These are phyloP conservation scores for Drosophila helvetica DNA, from an alignment of 2,888 invertebrate species.

Conservation along the genomic window DNA sequence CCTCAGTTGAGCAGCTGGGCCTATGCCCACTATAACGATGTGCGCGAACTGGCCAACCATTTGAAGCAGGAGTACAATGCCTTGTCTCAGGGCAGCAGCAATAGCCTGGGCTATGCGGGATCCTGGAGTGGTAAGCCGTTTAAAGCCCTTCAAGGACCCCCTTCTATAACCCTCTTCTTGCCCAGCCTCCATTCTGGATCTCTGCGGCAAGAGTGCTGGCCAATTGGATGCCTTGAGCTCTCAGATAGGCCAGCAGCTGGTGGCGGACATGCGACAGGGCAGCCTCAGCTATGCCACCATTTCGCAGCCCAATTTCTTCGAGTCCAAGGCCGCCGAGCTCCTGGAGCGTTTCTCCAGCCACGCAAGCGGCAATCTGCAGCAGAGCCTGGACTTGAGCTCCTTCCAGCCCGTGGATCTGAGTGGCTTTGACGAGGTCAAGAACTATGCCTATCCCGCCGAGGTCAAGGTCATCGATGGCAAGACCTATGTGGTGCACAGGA, in stretches of 20 bases:
- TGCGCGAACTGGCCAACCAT: constrained; percentile 78
- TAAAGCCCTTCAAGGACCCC: no score
- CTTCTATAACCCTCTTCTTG: not conserved
- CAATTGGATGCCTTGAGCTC: constrained; percentile 74
- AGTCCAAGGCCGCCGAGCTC: constrained; percentile 76
- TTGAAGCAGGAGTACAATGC: constrained; percentile 79
- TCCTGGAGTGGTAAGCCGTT: constrained; percentile 80
- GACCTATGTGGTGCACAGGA: constrained; percentile 81
- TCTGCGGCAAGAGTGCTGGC: constrained; percentile 77
- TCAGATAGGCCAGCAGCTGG: constrained; percentile 73
- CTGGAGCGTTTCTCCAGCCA: constrained; percentile 62
- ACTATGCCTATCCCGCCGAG: constrained; percentile 81
- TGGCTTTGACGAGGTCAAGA: constrained; percentile 79
- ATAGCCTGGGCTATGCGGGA: constrained; percentile 36
- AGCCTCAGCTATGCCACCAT: constrained; percentile 72
- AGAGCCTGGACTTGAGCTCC: constrained; percentile 64
- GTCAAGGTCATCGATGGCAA: constrained; percentile 82
- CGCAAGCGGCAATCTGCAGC: constrained; percentile 54
- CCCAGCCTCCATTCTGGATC: constrained; percentile 73
- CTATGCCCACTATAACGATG: constrained; percentile 73
- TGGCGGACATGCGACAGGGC: constrained; percentile 80
- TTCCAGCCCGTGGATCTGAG: constrained; percentile 72
- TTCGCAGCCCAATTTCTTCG: constrained; percentile 81
- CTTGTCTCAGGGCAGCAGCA: constrained; percentile 66
- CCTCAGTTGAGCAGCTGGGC: constrained; percentile 77